Evolutionary conservation across 2,797 vertebrate species (phyloP), one percentile per base, ranked within the genome.

Genomic region (Pseudomugil tenellus): DNA sequence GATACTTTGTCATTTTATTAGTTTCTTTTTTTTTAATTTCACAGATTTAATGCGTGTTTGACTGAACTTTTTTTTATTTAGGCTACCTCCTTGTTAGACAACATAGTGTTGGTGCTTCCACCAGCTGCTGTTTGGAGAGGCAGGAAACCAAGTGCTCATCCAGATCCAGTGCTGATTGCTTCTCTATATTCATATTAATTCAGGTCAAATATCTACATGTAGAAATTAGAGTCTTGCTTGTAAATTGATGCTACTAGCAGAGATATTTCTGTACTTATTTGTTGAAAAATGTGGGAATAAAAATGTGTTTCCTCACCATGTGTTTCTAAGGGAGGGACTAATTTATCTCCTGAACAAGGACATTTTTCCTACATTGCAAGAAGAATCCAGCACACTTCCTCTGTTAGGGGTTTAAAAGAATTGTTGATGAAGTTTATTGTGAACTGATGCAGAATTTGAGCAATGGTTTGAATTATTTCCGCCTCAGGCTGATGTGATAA

Each of bases 201-300:
- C 74, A 83, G 86, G 69, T 70, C 69, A 83, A 81, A 84, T 77
- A 80, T 65, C 43, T 79, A 72, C 65, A 80, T 67, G 78, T 68
- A 49, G 61, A 76, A 49, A 83, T 66, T 54, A 70, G 66, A 51
- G 39, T 34, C 67, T 52, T 65, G 49, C 37, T 41, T 43, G 21
- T 39, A 57, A 41, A 19, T 46, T 70, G 58, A 72, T 26, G 39
- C 66, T 35, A 53, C 39, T 51, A 63, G 67, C 58, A 75, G 59
- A 37, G 46, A 57, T 29, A 58, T 63, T 60, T 48, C 62, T 54
- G 46, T 29, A 10, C 13, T 48, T 74, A 71, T 71, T 46, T 77
- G 60, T 77, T 82, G 65, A 75, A 78, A 85, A 65, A 74, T 48
- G 23, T 63, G 55, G 31, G 68, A 80, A 81, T 70, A 76, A 65